These are phyloP conservation scores for Chloroceryle inda DNA, from an alignment of 2,797 vertebrate species.

Conservation along the genomic window DNA sequence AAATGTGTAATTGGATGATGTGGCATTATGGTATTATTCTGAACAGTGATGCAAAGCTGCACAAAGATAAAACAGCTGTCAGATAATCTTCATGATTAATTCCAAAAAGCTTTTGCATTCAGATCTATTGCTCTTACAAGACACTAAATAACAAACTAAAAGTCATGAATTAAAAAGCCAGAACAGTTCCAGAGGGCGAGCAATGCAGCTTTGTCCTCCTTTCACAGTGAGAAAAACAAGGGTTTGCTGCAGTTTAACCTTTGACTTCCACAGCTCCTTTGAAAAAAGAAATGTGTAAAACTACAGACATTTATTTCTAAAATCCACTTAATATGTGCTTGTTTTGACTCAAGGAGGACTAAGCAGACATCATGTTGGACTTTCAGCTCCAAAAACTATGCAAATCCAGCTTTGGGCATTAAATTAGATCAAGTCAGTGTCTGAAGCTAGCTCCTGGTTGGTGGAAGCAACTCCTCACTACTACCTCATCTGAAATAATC, in stretches of 20 bases:
- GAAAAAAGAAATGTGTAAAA: background rate
- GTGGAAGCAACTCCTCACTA: rapidly evolving
- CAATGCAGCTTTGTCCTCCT: background rate
- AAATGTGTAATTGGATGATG: background rate
- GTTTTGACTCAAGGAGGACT: background rate
- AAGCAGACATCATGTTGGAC: rapidly evolving
- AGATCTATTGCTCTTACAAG: background rate
- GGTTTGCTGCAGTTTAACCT: background rate
- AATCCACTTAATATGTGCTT: rapidly evolving
- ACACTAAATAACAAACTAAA: background rate
- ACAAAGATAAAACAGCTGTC: background rate
- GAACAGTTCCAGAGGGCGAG: background rate
- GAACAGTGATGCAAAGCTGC: background rate
- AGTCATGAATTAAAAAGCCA: background rate
- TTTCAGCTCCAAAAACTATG: background rate
- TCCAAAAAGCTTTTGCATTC: background rate
- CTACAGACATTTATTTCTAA: background rate
- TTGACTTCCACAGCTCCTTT: background rate
- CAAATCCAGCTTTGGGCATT: rapidly evolving
- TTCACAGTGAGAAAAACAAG: rapidly evolving
- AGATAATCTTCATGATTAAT: background rate
- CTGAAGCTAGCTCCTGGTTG: background rate
- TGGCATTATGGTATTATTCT: background rate
- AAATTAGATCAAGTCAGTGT: background rate
- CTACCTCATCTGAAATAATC: rapidly evolving